A percentile compares a stretch with the other conserved stretches of the same genome.
phyloP scores from a whole-genome alignment of 2,888 invertebrate genomes.

The Rhagophthalmus giganteus region DNA sequence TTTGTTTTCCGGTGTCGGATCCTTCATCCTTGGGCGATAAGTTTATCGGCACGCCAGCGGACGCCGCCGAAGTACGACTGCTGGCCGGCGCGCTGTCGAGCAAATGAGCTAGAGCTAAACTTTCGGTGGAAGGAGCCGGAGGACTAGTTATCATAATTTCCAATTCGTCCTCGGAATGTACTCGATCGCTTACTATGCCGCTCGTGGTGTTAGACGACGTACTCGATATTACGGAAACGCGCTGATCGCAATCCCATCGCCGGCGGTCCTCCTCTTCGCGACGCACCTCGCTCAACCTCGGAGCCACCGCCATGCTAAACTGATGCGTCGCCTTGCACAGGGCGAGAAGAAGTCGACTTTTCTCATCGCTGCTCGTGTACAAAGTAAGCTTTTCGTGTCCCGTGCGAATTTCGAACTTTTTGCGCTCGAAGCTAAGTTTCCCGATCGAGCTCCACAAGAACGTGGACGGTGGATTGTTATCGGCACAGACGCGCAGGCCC shows the following conservation, averaged over 20 bases:
- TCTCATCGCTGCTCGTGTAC: slow-evolving; percentile 90
- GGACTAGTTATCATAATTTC: slow-evolving; percentile 85
- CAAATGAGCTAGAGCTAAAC: slow-evolving; percentile 77
- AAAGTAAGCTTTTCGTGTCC: slow-evolving; percentile 86
- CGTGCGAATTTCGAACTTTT: slow-evolving; percentile 95
- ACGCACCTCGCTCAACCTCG: slow-evolving; percentile 79
- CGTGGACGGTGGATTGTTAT: slow-evolving; percentile 70
- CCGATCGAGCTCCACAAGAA: slow-evolving; percentile 96
- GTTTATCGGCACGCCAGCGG: slow-evolving; percentile 55
- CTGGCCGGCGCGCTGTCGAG: slow-evolving; percentile 67
- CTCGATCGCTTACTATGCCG: slow-evolving; percentile 93
- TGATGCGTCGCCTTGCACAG: slow-evolving; percentile 92
- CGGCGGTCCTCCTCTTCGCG: slow-evolving; percentile 79
- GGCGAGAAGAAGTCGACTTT: slow-evolving; percentile 67
- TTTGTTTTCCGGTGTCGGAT: slow-evolving; percentile 51
- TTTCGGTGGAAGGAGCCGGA: slow-evolving; percentile 84
- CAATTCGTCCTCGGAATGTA: slow-evolving; percentile 92
- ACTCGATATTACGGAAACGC: slow-evolving; percentile 73
- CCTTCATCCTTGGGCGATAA: slow-evolving; percentile 52
- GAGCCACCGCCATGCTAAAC: slow-evolving; percentile 91
- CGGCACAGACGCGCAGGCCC: slow-evolving; percentile 85
- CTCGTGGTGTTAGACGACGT: slow-evolving; percentile 97
- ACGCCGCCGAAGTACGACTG: slow-evolving; percentile 61
- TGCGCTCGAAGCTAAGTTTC: slow-evolving; percentile 93
- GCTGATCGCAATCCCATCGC: slow-evolving; percentile 53